Evolutionary conservation across 2,888 invertebrate species (phyloP), one percentile per base, ranked within the genome.

Genomic region (Trachelus tabidus): DNA sequence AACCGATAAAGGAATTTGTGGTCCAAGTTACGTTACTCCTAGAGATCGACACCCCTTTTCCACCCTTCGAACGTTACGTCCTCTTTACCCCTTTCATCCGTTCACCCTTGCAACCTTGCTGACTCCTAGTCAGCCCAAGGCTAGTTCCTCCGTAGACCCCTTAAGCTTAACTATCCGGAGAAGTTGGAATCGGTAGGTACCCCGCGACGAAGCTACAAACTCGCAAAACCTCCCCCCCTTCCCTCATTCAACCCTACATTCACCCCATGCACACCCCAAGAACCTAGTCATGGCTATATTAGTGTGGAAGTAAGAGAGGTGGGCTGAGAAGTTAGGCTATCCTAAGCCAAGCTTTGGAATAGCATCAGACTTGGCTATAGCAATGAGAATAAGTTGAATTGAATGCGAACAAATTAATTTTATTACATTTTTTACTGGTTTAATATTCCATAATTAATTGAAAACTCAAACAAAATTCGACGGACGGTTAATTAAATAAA

Each of bases 151-250:
- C 84, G 84, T 78, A 82, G 83, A 85, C 86, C 86, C 85, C 79
- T 85, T 85, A 86, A 88, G 87, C 86, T 87, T 85, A 89, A 89
- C 89, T 89, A 88, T 89, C 87, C 86, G 82, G 82, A 83, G 81
- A 89, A 89, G 87, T 89, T 89, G 83, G 85, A 87, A 88, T 88
- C 87, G 86, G 85, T 84, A 34, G 69, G 76, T 79, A 75, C 74
- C 68, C 73, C 37, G 82, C 82, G 84, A 81, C 85, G 85, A 78
- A 84, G 82, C 85, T 83, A 83, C 86, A 81, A 84, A 87, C 86
- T 84, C 84, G 73, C 75, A 82, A 86, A 81, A 35, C 35, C 35
- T 35, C 56, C 75, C 79, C 23, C 68, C 75, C 31, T 23, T 34
- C 34, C 69, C 56, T 23, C 68, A 75, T 75, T 40, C 77, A 34